phyloP scores from a whole-genome alignment of 1,140 invertebrate species.

The Sycophaga agraensis region DNA sequence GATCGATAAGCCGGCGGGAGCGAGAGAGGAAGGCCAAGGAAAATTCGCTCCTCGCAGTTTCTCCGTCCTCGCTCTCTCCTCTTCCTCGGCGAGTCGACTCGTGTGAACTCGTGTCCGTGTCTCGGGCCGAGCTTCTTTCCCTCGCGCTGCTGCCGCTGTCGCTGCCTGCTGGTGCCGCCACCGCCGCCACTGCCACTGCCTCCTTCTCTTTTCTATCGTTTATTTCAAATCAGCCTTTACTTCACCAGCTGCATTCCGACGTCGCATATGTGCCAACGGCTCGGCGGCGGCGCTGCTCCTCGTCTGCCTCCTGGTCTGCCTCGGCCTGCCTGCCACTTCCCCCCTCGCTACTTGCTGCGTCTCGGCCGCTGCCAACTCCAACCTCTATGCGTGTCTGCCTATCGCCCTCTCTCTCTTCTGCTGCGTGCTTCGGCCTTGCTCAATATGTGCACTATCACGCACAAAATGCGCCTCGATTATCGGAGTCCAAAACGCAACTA shows the following conservation, averaged over 20 bases:
- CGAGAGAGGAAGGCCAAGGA: background rate
- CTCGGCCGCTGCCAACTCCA: background rate
- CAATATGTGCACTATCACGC: no score
- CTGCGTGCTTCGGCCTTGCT: no score
- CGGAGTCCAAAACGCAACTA: no score
- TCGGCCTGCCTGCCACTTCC: background rate
- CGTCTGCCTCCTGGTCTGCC: background rate
- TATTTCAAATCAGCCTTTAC: constrained; percentile 33
- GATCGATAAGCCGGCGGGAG: constrained; percentile 1
- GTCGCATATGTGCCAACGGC: constrained; percentile 24
- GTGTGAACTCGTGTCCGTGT: no score
- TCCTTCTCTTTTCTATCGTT: background rate
- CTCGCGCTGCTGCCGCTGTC: no score
- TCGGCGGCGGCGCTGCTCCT: no score
- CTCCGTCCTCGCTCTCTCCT: background rate
- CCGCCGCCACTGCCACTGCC: constrained; percentile 36
- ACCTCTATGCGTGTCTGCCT: background rate
- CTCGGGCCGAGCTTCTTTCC: no score
- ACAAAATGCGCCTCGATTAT: no score
- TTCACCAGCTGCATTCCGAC: constrained; percentile 44
- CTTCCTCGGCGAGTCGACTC: no score
- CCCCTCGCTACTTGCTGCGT: background rate
- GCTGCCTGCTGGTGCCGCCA: constrained; percentile 81
- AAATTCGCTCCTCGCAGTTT: no score
- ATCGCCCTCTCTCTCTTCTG: background rate